A percentile compares a stretch with the other conserved stretches of the same genome.
Conservation (phyloP, 1,140 invertebrate genomes). For the Ips nitidus region DNA sequence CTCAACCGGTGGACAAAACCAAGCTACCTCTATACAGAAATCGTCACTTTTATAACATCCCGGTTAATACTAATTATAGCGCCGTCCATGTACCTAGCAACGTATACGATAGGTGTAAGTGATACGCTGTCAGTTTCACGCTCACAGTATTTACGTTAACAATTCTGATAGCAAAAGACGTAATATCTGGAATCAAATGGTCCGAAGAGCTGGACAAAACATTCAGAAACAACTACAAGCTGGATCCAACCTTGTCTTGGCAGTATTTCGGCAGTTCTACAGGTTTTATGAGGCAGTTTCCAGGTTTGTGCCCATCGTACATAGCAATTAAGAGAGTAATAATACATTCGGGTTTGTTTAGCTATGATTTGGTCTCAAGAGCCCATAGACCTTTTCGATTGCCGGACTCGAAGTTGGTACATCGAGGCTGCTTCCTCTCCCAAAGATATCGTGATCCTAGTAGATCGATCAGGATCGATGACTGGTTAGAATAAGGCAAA, state of each 20-base stretch:
- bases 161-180: conserved; percentile 60
- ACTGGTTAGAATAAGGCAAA: conserved; percentile 59
- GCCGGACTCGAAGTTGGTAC: conserved; percentile 83
- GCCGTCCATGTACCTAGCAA: conserved; percentile 95
- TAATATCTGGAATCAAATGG: conserved; percentile 73
- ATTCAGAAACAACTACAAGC: conserved; percentile 85
- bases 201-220: conserved; percentile 84
- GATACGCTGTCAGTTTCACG: neutral
- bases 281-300: conserved; percentile 94
- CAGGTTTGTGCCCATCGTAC: conserved; percentile 59
- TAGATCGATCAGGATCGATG: conserved; percentile 93
- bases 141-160: neutral
- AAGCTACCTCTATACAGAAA: conserved; percentile 65
- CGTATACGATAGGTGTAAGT: conserved; percentile 87
- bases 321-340: neutral
- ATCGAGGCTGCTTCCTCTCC: conserved; percentile 89
- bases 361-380: conserved; percentile 53
- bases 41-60: conserved; percentile 75
- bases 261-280: conserved; percentile 96
- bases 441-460: conserved; percentile 86
- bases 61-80: conserved; percentile 81
- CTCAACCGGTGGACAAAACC: conserved; percentile 52
- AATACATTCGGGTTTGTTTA: conserved; percentile 26
- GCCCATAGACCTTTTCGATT: conserved; percentile 75
- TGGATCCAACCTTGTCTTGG: conserved; percentile 88